Evolutionary conservation across 2,113 vertebrate genomes (phyloP).

Genomic region (Progne subis): DNA sequence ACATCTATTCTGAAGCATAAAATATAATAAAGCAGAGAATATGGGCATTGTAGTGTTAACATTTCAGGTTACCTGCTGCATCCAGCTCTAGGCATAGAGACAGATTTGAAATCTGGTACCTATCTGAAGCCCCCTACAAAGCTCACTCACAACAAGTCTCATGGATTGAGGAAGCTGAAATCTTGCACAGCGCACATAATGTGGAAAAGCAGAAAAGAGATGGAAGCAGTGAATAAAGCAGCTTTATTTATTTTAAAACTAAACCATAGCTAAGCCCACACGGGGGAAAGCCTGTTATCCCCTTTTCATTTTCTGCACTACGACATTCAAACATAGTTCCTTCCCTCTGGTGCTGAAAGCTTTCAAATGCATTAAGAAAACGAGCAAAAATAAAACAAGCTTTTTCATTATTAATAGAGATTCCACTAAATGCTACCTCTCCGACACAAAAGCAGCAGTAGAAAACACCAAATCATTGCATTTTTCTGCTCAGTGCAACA

Average conservation of each 20-base stretch:
- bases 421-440: conserved; percentile 17
- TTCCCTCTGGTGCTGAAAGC: conserved; percentile 18
- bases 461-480: conserved; percentile 8
- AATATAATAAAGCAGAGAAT: neutral
- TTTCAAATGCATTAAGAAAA: conserved; percentile 20
- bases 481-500: conserved; percentile 49
- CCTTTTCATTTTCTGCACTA: neutral
- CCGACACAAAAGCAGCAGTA: conserved; percentile 15
- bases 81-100: neutral
- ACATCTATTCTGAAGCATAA: neutral
- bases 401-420: neutral
- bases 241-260: conserved; percentile 12
- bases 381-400: conserved; percentile 9
- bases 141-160: neutral
- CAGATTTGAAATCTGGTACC: neutral
- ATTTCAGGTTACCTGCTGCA: neutral
- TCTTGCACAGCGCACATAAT: neutral
- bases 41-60: neutral
- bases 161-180: neutral
- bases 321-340: neutral
- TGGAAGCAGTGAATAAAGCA: conserved; percentile 20
- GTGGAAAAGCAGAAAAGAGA: neutral
- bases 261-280: neutral
- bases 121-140: neutral
- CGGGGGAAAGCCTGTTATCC: neutral